Conservation (phyloP, 2,888 invertebrate species). For the Monochamus alternatus region DNA sequence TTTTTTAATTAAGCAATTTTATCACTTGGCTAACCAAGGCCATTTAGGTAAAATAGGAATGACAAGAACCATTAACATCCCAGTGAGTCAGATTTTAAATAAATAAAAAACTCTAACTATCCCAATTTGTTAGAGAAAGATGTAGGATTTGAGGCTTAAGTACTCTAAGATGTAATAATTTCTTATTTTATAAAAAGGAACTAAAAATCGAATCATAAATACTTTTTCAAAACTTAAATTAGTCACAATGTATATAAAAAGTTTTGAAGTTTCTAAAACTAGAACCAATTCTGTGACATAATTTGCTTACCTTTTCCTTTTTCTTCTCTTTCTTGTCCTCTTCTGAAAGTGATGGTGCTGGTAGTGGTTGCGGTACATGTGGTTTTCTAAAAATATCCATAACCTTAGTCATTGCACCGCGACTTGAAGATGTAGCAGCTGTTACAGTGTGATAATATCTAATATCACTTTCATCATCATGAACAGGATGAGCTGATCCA, state of each 20-base stretch:
- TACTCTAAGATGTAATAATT: too few relatives aligned
- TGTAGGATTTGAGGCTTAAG: too few relatives aligned
- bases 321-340: slow-evolving; percentile 63
- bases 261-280: too few relatives aligned
- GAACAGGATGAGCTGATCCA: slow-evolving; percentile 82
- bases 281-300: not conserved
- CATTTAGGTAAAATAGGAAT: too few relatives aligned
- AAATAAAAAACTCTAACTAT: too few relatives aligned
- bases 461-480: slow-evolving; percentile 75
- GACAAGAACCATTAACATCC: too few relatives aligned
- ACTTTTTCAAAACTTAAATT: not conserved
- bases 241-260: too few relatives aligned
- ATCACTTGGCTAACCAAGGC: too few relatives aligned
- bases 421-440: slow-evolving; percentile 75
- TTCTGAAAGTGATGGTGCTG: slow-evolving; percentile 64
- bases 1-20: too few relatives aligned
- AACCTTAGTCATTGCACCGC: slow-evolving; percentile 90
- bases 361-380: slow-evolving; percentile 81
- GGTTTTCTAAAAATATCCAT: slow-evolving; percentile 92
- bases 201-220: not conserved
- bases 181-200: too few relatives aligned
- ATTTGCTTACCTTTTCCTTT: slow-evolving; percentile 68
- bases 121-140: too few relatives aligned
- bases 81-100: too few relatives aligned
- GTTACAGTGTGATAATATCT: slow-evolving; percentile 85